Conservation (phyloP, 2,113 vertebrate genomes). For the Malurus melanocephalus region DNA sequence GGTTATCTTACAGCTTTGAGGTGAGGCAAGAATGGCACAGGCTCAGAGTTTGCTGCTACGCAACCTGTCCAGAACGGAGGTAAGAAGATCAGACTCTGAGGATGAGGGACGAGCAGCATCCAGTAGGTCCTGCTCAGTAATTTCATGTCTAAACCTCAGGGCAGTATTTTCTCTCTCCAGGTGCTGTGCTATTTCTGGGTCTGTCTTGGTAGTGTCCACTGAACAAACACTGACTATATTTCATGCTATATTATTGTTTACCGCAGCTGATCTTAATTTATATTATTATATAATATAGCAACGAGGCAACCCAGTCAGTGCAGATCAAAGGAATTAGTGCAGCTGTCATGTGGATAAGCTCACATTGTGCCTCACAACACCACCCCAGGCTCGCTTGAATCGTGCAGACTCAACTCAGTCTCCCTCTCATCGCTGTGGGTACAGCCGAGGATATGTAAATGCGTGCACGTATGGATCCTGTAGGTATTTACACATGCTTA, state of each 20-base stretch:
- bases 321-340: slow-evolving; percentile 26
- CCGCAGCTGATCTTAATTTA: slow-evolving; percentile 55
- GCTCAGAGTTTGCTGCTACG: background rate
- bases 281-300: slow-evolving; percentile 46
- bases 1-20: background rate
- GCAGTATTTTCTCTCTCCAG: slow-evolving; percentile 2
- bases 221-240: slow-evolving; percentile 52
- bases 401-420: background rate
- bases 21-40: background rate
- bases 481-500: slow-evolving; percentile 29
- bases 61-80: background rate
- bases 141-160: background rate
- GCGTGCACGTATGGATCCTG: slow-evolving; percentile 1
- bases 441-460: background rate
- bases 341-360: slow-evolving; percentile 26
- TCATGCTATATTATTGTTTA: slow-evolving; percentile 53
- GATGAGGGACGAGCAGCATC: background rate
- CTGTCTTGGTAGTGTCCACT: slow-evolving; percentile 11
- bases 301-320: slow-evolving; percentile 1
- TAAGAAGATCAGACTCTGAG: background rate
- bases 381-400: background rate
- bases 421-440: background rate
- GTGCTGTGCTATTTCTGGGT: slow-evolving; percentile 44
- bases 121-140: background rate
- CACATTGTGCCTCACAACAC: slow-evolving; percentile 6